Evolutionary conservation across 1,140 invertebrate genomes (phyloP).

Genomic region (Chlorops oryzae): DNA sequence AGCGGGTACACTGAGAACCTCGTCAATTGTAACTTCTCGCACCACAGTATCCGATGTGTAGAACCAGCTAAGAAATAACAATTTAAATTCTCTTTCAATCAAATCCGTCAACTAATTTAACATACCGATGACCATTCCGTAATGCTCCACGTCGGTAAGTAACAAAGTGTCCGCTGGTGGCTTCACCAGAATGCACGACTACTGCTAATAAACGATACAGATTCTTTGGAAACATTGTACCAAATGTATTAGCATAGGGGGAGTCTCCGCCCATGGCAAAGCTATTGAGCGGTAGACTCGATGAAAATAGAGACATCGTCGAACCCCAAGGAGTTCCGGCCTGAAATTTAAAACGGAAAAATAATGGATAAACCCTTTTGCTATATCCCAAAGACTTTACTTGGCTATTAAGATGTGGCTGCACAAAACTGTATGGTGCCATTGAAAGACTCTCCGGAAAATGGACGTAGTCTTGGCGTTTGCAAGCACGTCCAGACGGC

Average conservation of each 20-base stretch:
- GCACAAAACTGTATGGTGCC: conserved; percentile 68
- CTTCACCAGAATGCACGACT: conserved; percentile 82
- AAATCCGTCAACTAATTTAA: too few relatives aligned
- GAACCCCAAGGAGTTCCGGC: conserved; percentile 45
- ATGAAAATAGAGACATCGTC: conserved; percentile 42
- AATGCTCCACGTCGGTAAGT: conserved; percentile 74
- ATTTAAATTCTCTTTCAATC: too few relatives aligned
- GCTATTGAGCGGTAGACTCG: conserved; percentile 42
- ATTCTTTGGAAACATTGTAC: conserved; percentile 45
- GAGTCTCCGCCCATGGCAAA: conserved; percentile 15
- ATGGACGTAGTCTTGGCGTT: conserved; percentile 76
- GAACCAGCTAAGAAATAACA: conserved; percentile 55
- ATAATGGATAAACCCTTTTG: not conserved
- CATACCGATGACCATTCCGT: conserved; percentile 52
- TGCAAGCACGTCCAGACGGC: conserved; percentile 64
- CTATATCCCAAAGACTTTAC: too few relatives aligned
- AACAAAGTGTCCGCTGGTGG: conserved; percentile 84
- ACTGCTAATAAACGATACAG: conserved; percentile 73
- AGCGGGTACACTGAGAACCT: conserved; percentile 59
- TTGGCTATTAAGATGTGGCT: conserved; percentile 51
- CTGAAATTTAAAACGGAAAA: conserved; percentile 16
- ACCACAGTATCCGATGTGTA: conserved; percentile 63
- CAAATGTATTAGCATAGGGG: conserved; percentile 27
- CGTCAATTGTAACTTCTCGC: conserved; percentile 58
- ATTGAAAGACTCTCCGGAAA: conserved; percentile 79